Conservation (phyloP, 2,888 invertebrate genomes). For the Eupithecia abbreviata region DNA sequence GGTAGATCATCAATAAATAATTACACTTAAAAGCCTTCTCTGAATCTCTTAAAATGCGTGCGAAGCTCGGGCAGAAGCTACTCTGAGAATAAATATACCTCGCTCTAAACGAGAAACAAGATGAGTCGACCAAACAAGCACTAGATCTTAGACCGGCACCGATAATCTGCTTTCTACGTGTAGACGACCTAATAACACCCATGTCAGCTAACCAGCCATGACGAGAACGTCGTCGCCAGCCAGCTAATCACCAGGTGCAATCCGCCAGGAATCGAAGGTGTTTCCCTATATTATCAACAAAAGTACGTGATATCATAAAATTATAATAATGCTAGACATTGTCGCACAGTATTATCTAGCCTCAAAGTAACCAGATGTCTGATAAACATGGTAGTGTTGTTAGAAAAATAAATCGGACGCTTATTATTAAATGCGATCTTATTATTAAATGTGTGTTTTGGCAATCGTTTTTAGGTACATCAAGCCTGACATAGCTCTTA, state of each 20-base stretch:
- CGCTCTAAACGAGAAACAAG: neutral
- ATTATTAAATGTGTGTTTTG: too few relatives aligned
- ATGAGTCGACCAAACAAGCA: neutral
- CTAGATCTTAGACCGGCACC: neutral
- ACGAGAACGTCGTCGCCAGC: slow-evolving; percentile 55
- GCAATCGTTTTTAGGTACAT: too few relatives aligned
- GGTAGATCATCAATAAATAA: too few relatives aligned
- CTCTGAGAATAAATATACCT: neutral
- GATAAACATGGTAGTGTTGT: too few relatives aligned
- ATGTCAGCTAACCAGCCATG: slow-evolving; percentile 57
- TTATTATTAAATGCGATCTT: too few relatives aligned
- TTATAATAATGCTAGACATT: slow-evolving; percentile 2
- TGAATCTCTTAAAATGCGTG: neutral
- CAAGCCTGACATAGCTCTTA: too few relatives aligned
- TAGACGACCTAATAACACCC: slow-evolving; percentile 49
- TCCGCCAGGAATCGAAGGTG: slow-evolving; percentile 53
- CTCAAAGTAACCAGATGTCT: too few relatives aligned
- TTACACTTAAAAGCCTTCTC: too few relatives aligned
- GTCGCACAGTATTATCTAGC: too few relatives aligned
- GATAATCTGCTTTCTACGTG: slow-evolving; percentile 1
- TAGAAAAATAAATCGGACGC: too few relatives aligned
- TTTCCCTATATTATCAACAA: slow-evolving; percentile 57
- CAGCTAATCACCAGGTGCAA: slow-evolving; percentile 55
- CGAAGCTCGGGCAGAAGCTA: neutral
- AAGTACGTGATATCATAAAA: slow-evolving; percentile 20